Base-by-base conservation (phyloP, 2,797 vertebrate genomes). In the Chloroceryle amazona region DNA sequence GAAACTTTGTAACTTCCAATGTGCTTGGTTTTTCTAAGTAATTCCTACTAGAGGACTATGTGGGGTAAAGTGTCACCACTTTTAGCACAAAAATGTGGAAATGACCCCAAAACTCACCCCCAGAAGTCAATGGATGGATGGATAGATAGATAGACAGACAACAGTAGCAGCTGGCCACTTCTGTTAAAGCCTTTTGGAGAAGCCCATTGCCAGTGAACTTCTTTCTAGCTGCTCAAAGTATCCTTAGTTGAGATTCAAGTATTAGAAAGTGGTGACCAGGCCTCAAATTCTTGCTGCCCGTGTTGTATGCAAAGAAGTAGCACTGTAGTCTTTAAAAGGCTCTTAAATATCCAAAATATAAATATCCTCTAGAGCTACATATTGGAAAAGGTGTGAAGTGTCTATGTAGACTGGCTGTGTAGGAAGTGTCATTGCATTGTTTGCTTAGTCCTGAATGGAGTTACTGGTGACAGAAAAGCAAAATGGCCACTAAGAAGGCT, bases 1-100 rank as follows among this genome's bases (percentile, higher is more conserved):
- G 97, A 97, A 89, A 80, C 61, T 96, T 73, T 49, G 4, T 94
- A 66, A 79, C 29, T 70, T 42, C 3, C 47, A 25, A 42, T 25
- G 14, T 29, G 2, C n/a, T 23, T 73, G 9, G 35, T 83, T 70
- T 82, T 82, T 68, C n/a, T 78, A 57, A 80, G 31, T 44, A 9
- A 23, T 57, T 94, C 23, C 42, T 79, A 21, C 23, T 46, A 74
- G n/a, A 25, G 81, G 22, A 65, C 17, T 19, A 39, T 18, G 31
- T 58, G 23, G 13, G 72, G 62, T 10, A 60, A 67, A n/a, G 4
- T 6, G 7, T 79, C 28, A 44, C 29, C 2, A 2, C 18, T 81
- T 88, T 14, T 19, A 79, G 37, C 13, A 1, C 19, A 42, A 26
- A 80, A 58, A 16, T 15, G 19, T 74, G 29, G 26, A 39, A 89